Evolutionary conservation across 2,888 invertebrate genomes (phyloP), one percentile per base, ranked within the genome.

Genomic region (Himalopsyche kuldschensis): DNA sequence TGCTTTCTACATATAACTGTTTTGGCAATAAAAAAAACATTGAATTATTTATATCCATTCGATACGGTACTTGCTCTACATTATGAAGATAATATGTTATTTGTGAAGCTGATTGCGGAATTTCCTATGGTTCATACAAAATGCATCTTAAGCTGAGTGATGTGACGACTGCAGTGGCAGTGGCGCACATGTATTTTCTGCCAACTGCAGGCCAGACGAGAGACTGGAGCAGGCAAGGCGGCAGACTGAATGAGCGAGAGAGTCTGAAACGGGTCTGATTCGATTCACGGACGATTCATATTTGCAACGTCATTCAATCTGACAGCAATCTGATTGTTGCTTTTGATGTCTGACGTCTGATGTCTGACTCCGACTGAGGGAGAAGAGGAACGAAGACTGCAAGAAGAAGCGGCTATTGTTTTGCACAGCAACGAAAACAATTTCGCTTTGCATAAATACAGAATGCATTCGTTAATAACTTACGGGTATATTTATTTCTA

Each of bases 251-350:
- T 24, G 20, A 24, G 24, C n/a, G 55, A 81, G 87, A 86, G 86
- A 83, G 84, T 84, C 55, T 75, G 78, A 78, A 78, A 48, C 30
- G 75, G 81, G 46, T 75, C 69, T 76, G 77, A 81, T 80, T 84
- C 82, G 81, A 75, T 81, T 82, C 80, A 78, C 78, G 55, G 55
- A 55, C 55, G 55, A 55, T 82, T 82, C 75, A 82, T 80, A 82
- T 83, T 84, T 81, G 84, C 82, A 84, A 81, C 82, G 84, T 84
- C 84, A 84, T 82, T n/a, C 48, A 24, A 46, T 32, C 77, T 76
- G 77, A 81, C 81, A 55, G 76, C 31, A 32, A 32, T 80, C 46
- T 79, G 79, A 69, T 79, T 80, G 69, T 69, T 69, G 78, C 78
- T 78, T 48, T 78, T 48, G 78, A 48, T 30, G 78, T 75, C 81